A percentile compares a stretch with the other conserved stretches of the same genome.
Conservation (phyloP, 1,140 invertebrate genomes). For the Adelges cooleyi region DNA sequence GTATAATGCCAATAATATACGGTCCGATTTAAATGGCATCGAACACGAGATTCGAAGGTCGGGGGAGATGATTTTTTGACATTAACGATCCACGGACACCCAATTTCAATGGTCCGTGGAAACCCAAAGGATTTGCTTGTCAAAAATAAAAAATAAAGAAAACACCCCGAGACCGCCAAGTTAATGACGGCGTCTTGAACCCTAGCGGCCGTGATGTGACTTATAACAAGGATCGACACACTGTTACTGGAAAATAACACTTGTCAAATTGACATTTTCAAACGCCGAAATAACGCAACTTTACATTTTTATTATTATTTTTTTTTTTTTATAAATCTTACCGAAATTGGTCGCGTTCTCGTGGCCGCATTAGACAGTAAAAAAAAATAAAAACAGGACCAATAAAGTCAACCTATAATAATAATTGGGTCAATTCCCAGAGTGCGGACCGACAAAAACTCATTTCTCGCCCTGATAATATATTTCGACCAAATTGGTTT, state of each 20-base stretch:
- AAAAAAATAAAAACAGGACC: no score
- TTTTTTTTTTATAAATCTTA: background rate
- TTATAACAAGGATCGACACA: conserved; percentile 4
- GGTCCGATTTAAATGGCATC: no score
- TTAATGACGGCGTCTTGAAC: background rate
- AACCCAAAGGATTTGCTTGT: conserved; percentile 6
- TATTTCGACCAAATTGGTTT: no score
- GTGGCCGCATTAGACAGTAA: no score
- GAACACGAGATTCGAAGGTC: no score
- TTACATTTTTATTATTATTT: no score
- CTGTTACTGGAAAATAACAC: background rate
- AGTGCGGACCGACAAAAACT: no score
- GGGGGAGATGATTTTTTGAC: background rate
- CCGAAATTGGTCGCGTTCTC: background rate
- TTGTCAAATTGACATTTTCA: background rate
- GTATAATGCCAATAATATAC: no score
- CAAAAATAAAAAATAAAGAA: background rate
- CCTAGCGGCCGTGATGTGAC: conserved; percentile 1
- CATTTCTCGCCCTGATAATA: no score
- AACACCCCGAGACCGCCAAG: background rate
- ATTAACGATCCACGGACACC: background rate
- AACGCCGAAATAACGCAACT: background rate
- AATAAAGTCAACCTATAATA: no score
- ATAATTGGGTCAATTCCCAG: no score
- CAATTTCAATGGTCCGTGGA: no score